phyloP scores from a whole-genome alignment of 2,888 invertebrate genomes.

The Conomelus anceps region DNA sequence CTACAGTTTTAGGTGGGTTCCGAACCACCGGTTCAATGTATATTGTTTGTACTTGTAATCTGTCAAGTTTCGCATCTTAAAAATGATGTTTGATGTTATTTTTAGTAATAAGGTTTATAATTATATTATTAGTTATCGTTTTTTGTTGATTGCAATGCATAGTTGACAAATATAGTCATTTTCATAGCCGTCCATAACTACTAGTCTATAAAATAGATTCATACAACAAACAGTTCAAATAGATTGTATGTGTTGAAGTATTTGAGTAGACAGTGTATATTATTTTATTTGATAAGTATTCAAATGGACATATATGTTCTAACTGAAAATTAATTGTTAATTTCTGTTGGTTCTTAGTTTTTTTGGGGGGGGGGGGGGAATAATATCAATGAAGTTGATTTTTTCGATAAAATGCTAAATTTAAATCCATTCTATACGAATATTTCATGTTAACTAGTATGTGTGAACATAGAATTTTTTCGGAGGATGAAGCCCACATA shows the following conservation, averaged over 20 bases:
- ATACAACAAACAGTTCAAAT: neutral
- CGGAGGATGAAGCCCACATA: too few species aligned
- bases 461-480: too few species aligned
- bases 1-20: too few species aligned
- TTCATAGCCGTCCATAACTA: neutral
- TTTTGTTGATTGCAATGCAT: neutral
- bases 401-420: too few species aligned
- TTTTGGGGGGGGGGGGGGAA: too few species aligned
- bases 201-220: neutral
- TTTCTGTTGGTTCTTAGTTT: too few species aligned
- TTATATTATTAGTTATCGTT: neutral
- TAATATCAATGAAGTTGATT: too few species aligned
- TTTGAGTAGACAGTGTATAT: neutral
- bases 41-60: neutral
- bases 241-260: neutral
- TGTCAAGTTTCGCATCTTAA: neutral
- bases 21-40: too few species aligned
- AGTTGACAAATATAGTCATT: neutral
- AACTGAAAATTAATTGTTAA: too few species aligned
- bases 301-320: neutral
- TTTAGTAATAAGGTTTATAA: neutral
- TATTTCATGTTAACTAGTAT: too few species aligned
- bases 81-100: neutral
- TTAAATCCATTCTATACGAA: too few species aligned
- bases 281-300: neutral